Base-by-base conservation (phyloP, 2,113 vertebrate species). In the Micromys minutus region DNA sequence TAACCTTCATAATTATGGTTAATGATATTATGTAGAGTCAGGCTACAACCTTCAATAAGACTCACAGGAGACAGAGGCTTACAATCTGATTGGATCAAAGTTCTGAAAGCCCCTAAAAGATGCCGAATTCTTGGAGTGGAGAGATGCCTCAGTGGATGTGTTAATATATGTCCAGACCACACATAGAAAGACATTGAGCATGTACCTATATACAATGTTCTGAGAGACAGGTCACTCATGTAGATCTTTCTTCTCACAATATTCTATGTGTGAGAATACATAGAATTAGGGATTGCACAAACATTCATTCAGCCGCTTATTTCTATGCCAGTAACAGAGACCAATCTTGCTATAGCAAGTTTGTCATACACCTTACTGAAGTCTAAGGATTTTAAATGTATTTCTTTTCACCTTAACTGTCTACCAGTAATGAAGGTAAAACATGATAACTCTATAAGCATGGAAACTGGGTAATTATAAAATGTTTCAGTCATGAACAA, bases 281-380 rank as follows among this genome's bases (percentile, higher is more conserved):
- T n/a, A n/a, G n/a, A n/a, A n/a, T n/a, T n/a, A n/a, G 22, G 34
- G 42, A 36, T 45, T 16, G 1, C 21, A 55, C 15, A 8, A 3
- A 61, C 67, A 7, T 0, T 19, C 9, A 55, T 0, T 1, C 0
- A 21, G 22, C 5, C 4, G 36, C 75, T 86, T 72, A n/a, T 65
- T 26, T 7, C 21, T 61, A 5, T 15, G 2, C 45, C 76, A 52
- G 39, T 24, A 47, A 57, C 31, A n/a, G 47, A 19, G 59, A 36
- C 29, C 31, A 57, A 71, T 52, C 5, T 19, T 83, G 9, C 19
- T 57, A 50, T 0, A 63, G 81, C 5, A 77, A 86, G 57, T 34
- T 42, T 55, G 67, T 61, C 63, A 84, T 9, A 59, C 47, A 7
- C 31, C 0, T 9, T 5, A 8, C 67, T 9, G 8, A 55, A 7